Evolutionary conservation across 30 jellyfish, hydroid and myxozoan species (phyloP).

Genomic region (Aurelia sp.): DNA sequence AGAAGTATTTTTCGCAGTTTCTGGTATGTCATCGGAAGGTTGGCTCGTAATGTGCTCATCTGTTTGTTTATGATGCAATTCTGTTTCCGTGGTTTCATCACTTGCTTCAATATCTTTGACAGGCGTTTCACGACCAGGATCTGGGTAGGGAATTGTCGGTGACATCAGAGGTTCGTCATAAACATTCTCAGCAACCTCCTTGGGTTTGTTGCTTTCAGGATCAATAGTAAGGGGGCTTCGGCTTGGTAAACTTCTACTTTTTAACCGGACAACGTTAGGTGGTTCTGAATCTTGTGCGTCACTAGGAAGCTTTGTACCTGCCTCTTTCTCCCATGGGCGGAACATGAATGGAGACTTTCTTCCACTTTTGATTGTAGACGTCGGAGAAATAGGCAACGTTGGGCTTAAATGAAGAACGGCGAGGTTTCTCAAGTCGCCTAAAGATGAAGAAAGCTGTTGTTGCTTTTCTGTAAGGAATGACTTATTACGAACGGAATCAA

Average conservation of each 20-base stretch:
- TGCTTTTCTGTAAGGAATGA: conserved; percentile 12
- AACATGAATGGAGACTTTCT: conserved; percentile 59
- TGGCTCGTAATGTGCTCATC: too few species aligned
- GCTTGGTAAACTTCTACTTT: not conserved
- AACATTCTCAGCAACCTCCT: conserved; percentile 22
- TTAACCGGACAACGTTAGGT: not conserved
- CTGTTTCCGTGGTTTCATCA: not conserved
- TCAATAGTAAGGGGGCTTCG: conserved; percentile 9
- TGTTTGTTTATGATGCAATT: too few species aligned
- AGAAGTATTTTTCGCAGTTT: too few species aligned
- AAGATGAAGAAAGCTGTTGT: conserved; percentile 46
- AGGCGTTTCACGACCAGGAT: conserved; percentile 34
- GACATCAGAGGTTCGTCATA: conserved; percentile 75
- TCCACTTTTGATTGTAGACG: not conserved
- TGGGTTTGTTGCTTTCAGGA: not conserved
- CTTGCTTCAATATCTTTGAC: conserved; percentile 15
- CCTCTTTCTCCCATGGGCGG: conserved; percentile 91
- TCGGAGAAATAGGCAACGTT: conserved; percentile 33
- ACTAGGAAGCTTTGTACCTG: not conserved
- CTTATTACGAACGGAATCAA: conserved; percentile 64
- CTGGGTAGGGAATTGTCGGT: conserved; percentile 80
- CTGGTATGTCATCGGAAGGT: too few species aligned
- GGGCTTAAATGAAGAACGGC: conserved; percentile 48
- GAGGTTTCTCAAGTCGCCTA: conserved; percentile 56
- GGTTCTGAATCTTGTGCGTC: not conserved